Conservation (phyloP, 2,888 invertebrate genomes). For the Abscondita cerata region DNA sequence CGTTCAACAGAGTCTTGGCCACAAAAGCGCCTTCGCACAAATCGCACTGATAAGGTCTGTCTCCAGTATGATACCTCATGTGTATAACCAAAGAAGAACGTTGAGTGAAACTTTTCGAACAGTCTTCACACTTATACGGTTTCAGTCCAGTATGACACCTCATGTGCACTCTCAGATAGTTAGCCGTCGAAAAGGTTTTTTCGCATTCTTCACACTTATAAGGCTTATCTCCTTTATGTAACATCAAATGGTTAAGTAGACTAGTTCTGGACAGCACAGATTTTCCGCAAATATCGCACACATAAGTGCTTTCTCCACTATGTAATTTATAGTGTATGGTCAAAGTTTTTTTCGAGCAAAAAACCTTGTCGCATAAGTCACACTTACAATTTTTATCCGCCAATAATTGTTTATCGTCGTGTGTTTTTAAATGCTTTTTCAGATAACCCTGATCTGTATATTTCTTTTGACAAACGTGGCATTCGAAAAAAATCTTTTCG, state of each 20-base stretch:
- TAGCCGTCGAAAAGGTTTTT: slow-evolving; percentile 49
- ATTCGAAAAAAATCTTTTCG: neutral
- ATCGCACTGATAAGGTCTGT: slow-evolving; percentile 66
- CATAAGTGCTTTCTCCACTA: too few relatives aligned
- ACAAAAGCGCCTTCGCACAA: slow-evolving; percentile 64
- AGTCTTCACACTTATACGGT: slow-evolving; percentile 50
- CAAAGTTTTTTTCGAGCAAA: too few relatives aligned
- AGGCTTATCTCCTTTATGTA: slow-evolving; percentile 51
- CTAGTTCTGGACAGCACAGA: slow-evolving; percentile 48
- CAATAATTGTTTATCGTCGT: too few relatives aligned
- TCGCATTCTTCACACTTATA: slow-evolving; percentile 48
- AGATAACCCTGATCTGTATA: too few relatives aligned
- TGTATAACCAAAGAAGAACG: slow-evolving; percentile 65
- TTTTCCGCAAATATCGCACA: slow-evolving; percentile 51
- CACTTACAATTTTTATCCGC: too few relatives aligned
- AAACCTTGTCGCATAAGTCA: too few relatives aligned
- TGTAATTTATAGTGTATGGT: too few relatives aligned
- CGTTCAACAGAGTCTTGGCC: slow-evolving; percentile 3
- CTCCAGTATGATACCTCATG: slow-evolving; percentile 66
- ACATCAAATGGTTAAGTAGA: slow-evolving; percentile 46
- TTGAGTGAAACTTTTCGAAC: slow-evolving; percentile 63
- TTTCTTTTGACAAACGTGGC: neutral
- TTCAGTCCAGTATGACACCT: slow-evolving; percentile 55
- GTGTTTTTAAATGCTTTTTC: slow-evolving; percentile 37
- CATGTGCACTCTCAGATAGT: slow-evolving; percentile 52